Evolutionary conservation across 2,888 invertebrate genomes (phyloP), one percentile per base, ranked within the genome.

Genomic region (Andrena marginata): DNA sequence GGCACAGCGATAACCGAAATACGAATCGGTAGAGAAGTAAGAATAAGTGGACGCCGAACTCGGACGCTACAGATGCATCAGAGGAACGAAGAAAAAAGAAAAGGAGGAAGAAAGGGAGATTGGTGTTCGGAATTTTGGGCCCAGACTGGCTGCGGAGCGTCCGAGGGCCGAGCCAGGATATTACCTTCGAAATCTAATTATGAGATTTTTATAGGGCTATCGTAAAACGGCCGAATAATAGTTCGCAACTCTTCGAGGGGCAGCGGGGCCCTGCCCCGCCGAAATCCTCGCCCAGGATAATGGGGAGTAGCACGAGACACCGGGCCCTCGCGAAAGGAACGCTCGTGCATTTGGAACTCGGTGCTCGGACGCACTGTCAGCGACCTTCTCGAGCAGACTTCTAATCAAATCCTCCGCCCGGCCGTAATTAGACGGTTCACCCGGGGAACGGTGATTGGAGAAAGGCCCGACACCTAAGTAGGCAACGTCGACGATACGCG

Each of bases 101-200:
- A 62, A 33, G 51, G 6, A 29, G 49, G 74, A 70, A 20, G 8
- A 56, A 10, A 6, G 8, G 33, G 62, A 80, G 82, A 84, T 83
- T 84, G 83, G 83, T 67, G 73, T 86, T 89, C 85, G 90, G 88
- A 87, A 91, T 89, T 89, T 84, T 78, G 60, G 74, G 63, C 48
- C 69, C 59, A 77, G 51, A 68, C 83, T 77, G 81, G 20, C 69
- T 33, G 26, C 56, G 49, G 49, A 62, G 20, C 62, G 23, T 68
- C 49, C 35, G 42, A 78, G 67, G 63, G 77, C 42, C 56, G 20
- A 13, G 89, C 85, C 90, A 90, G 92, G 91, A 92, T 92, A 93
- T 93, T 93, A 93, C 91, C 91, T 93, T 89, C 92, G 85, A 93
- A 93, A 94, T 93, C 93, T 94, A 94, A 94, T 94, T 94, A 94